Evolutionary conservation across 2,797 vertebrate genomes (phyloP).

Genomic region (Avahi laniger): DNA sequence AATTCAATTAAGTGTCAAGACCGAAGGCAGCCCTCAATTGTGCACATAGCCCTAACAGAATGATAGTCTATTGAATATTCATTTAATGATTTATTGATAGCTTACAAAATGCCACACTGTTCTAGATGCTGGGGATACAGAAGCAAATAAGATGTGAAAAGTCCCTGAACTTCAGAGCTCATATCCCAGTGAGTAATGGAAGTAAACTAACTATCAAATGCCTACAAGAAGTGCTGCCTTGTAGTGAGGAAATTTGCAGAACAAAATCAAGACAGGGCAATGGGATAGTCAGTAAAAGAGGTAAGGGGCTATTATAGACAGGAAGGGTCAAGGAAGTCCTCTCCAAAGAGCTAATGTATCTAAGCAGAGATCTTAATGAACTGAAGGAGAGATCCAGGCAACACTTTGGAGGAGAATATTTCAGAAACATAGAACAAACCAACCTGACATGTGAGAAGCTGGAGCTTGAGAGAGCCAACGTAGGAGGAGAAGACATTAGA

Average conservation of each 20-base stretch:
- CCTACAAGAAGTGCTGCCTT: not conserved
- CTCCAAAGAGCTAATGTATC: not conserved
- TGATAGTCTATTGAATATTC: not conserved
- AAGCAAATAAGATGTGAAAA: not conserved
- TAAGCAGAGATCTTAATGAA: not conserved
- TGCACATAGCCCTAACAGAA: not conserved
- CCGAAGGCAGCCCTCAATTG: not conserved
- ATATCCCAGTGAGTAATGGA: not conserved
- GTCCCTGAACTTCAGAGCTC: not conserved
- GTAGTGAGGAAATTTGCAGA: not conserved
- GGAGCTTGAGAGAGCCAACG: not conserved
- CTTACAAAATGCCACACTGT: not conserved
- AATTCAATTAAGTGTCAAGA: not conserved
- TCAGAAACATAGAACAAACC: not conserved
- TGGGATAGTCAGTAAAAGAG: not conserved
- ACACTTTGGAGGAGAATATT: not conserved
- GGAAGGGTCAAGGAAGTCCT: not conserved
- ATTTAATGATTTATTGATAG: not conserved
- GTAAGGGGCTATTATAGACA: accelerated
- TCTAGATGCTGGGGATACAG: not conserved
- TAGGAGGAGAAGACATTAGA: too few species aligned
- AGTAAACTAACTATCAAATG: not conserved
- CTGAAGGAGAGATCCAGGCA: not conserved
- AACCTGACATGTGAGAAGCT: not conserved
- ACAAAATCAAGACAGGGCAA: not conserved